Base-by-base conservation (phyloP, 2,888 invertebrate species). In the Allygus modestus region DNA sequence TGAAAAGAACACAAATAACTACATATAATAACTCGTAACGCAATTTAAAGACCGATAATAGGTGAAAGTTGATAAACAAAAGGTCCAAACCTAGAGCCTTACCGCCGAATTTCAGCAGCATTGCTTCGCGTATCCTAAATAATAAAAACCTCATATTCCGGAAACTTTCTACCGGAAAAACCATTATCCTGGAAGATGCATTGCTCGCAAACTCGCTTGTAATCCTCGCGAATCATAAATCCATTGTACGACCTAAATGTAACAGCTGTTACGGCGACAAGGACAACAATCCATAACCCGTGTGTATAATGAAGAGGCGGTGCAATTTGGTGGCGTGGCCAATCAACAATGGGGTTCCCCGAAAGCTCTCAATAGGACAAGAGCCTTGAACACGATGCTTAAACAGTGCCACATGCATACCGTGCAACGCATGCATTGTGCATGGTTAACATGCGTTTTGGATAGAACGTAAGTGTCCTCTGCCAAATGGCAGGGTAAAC, bases 261-360 rank as follows among this genome's bases (percentile, higher is more conserved):
- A 65, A 65, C 65, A 65, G 28, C 65, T 65, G 17, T 65, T 65
- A 65, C 12, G 20, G 4, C 31, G 58, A 12, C 65, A 65, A 65
- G 65, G 65, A 65, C 65, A 17, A 65, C 58, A 65, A 58, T 58
- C 15, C 17, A 65, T 65, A 65, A 65, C 28, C 28, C 20, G 31
- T 0, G 28, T 51, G 58, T 58, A 46, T 54, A 65, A 65, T 65
- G 17, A 65, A 31, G 20, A 31, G 15, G 11, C 17, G 15, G 7
- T 23, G 26, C 65, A 15, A 65, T 65, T 65, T 20, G 65, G 65
- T 0, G 28, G 28, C 65, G 65, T 65, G 31, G 31, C 31, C 65
- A 17, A 31, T 65, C 15, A 11, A 28, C 26, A 65, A 65, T 28
- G 65, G 7, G 17, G 65, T 65, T 65, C 65, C 0, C 23, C 58